Conservation (phyloP, 2,797 vertebrate species). For the Dermochelys coriacea region DNA sequence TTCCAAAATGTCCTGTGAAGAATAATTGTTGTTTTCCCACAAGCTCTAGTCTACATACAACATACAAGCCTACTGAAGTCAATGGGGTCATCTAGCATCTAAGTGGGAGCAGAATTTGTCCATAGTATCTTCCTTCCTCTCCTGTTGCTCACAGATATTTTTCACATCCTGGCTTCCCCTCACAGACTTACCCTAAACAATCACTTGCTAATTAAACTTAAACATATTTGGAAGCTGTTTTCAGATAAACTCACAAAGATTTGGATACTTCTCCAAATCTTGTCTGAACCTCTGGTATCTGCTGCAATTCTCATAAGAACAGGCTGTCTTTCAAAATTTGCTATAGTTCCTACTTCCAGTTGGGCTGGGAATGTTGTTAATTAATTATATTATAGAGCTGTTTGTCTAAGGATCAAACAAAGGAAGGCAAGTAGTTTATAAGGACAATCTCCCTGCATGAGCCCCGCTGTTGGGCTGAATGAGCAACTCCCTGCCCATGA, state of each 20-base stretch:
- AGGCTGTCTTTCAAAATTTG: neutral
- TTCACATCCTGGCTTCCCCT: neutral
- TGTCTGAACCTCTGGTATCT: neutral
- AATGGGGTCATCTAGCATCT: neutral
- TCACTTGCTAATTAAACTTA: neutral
- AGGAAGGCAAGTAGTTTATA: neutral
- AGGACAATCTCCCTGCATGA: neutral
- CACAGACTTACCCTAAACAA: neutral
- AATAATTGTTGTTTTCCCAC: neutral
- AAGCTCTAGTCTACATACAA: neutral
- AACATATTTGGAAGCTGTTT: neutral
- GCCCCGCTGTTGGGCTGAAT: neutral
- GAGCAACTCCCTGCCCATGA: neutral
- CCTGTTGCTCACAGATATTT: neutral
- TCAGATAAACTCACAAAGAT: neutral
- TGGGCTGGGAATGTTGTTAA: neutral
- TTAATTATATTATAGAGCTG: neutral
- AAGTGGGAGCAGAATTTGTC: neutral
- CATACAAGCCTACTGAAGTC: neutral
- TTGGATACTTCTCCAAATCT: neutral
- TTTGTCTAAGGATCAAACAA: neutral
- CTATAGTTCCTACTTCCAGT: neutral
- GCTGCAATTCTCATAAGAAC: neutral
- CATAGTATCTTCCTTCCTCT: neutral
- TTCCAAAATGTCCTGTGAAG: neutral